phyloP scores from a whole-genome alignment of 1,140 invertebrate genomes.

The Samia ricini region DNA sequence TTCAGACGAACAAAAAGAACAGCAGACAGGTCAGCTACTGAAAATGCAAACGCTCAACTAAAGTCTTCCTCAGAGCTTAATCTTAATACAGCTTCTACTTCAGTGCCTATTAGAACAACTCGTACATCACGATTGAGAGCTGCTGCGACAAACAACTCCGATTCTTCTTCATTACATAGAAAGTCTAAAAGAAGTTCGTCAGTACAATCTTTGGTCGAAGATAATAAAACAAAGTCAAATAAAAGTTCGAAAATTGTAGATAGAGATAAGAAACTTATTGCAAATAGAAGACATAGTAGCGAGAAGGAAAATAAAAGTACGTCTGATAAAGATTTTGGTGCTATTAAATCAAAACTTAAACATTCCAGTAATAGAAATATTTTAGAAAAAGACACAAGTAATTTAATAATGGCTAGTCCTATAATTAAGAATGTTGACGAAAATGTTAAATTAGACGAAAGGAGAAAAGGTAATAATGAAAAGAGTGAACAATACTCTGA shows the following conservation, averaged over 20 bases:
- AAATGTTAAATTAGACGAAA: slow-evolving; percentile 49
- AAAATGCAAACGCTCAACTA: slow-evolving; percentile 50
- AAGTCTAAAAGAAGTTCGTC: slow-evolving; percentile 68
- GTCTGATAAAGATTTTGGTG: slow-evolving; percentile 66
- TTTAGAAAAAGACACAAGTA: slow-evolving; percentile 73
- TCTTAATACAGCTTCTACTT: slow-evolving; percentile 69
- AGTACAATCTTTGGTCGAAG: slow-evolving; percentile 58
- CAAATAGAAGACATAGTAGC: slow-evolving; percentile 53
- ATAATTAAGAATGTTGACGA: slow-evolving; percentile 57
- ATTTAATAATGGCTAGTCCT: slow-evolving; percentile 63
- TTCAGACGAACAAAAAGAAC: slow-evolving; percentile 62
- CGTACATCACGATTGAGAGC: slow-evolving; percentile 84
- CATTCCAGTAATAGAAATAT: slow-evolving; percentile 72
- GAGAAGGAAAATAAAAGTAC: slow-evolving; percentile 67
- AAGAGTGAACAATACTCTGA: slow-evolving; percentile 46
- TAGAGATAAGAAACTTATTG: slow-evolving; percentile 58
- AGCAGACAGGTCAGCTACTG: slow-evolving; percentile 41
- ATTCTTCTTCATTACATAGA: slow-evolving; percentile 46
- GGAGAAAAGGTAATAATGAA: slow-evolving; percentile 42
- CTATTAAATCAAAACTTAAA: slow-evolving; percentile 74
- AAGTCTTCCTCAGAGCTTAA: slow-evolving; percentile 71
- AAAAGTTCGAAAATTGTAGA: slow-evolving; percentile 65
- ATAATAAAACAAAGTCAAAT: slow-evolving; percentile 51
- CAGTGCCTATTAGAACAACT: slow-evolving; percentile 81
- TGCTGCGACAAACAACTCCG: slow-evolving; percentile 73